These are phyloP conservation scores for Teinopalpus imperialis DNA, from an alignment of 2,888 invertebrate genomes.

Conservation along the genomic window DNA sequence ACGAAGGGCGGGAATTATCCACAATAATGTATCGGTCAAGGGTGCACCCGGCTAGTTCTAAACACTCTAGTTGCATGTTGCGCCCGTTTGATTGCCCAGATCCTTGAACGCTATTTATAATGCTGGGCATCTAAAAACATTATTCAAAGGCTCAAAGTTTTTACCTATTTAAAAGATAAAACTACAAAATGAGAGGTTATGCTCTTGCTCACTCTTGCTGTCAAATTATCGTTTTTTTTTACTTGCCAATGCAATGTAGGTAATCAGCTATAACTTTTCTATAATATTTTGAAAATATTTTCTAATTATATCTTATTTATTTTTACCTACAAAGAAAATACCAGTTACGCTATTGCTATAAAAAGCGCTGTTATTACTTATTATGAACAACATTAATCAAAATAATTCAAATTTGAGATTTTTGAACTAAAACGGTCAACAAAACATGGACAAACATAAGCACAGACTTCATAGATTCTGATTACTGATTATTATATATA, in stretches of 20 bases:
- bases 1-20: constrained; percentile 87
- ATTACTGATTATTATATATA: no score
- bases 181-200: constrained; percentile 18
- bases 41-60: constrained; percentile 90
- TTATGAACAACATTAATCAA: no score
- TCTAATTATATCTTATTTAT: constrained; percentile 4
- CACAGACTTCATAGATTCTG: no score
- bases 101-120: constrained; percentile 55
- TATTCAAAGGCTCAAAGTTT: constrained; percentile 17
- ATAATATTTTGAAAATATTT: constrained; percentile 29
- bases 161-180: constrained; percentile 14
- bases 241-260: constrained; percentile 7
- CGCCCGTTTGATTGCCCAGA: constrained; percentile 51
- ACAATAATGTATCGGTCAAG: constrained; percentile 87
- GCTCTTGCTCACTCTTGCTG: constrained; percentile 20
- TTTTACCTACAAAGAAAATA: not conserved
- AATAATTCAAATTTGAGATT: not conserved
- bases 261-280: constrained; percentile 7
- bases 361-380: no score
- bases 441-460: not conserved
- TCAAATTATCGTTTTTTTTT: constrained; percentile 14
- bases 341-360: no score
- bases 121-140: constrained; percentile 67
- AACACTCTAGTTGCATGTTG: constrained; percentile 83
- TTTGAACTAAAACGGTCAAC: constrained; percentile 17